Conservation (phyloP, 2,113 vertebrate genomes). For the Heterotilapia buettikoferi region DNA sequence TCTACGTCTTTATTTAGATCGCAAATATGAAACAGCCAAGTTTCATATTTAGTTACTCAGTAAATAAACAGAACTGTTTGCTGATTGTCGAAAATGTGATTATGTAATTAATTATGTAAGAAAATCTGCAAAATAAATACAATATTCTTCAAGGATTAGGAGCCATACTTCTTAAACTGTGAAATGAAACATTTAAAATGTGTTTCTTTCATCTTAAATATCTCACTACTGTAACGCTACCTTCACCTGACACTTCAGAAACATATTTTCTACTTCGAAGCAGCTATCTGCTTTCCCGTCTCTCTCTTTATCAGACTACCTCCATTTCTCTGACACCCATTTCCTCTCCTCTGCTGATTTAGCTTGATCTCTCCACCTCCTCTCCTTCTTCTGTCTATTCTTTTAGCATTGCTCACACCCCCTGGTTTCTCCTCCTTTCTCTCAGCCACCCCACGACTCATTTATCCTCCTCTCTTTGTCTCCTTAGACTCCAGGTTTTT, state of each 20-base stretch:
- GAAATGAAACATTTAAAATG: not conserved
- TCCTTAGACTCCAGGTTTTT: conserved; percentile 30
- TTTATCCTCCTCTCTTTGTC: conserved; percentile 52
- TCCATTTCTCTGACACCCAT: not conserved
- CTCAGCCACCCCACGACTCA: conserved; percentile 16
- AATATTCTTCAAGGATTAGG: not conserved
- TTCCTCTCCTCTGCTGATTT: not conserved
- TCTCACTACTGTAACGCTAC: not conserved
- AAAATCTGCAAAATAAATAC: not conserved
- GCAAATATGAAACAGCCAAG: not conserved
- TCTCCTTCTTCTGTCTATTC: not conserved
- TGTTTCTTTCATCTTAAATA: not conserved
- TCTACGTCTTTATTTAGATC: not conserved
- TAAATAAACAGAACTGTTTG: not conserved
- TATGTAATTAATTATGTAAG: not conserved
- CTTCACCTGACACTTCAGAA: not conserved
- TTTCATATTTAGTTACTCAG: not conserved
- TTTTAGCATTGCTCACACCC: not conserved
- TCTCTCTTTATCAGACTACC: not conserved
- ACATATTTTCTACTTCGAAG: not conserved
- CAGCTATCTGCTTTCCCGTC: not conserved
- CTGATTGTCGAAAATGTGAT: not conserved
- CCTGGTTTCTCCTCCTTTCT: not conserved
- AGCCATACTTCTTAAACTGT: not conserved
- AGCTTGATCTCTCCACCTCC: not conserved